phyloP scores from a whole-genome alignment of 2,113 vertebrate genomes.

The Platysteira castanea region DNA sequence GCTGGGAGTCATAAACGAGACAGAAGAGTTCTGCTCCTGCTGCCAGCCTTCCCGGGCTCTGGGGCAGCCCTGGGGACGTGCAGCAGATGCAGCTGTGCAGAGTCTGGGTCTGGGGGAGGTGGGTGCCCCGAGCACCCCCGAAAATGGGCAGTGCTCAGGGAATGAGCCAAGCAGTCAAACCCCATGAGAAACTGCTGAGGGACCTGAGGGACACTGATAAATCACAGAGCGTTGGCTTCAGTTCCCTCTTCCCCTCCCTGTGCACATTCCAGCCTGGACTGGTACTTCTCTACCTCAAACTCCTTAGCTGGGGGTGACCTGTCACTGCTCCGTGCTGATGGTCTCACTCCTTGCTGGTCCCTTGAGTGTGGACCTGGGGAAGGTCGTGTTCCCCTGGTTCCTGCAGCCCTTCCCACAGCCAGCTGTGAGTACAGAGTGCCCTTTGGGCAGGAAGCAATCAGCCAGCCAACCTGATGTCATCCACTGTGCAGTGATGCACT shows the following conservation, averaged over 20 bases:
- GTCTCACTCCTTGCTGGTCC: not conserved
- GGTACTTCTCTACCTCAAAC: not conserved
- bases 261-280: not conserved
- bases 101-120: not conserved
- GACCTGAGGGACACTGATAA: not conserved
- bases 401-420: not conserved
- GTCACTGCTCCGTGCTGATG: not conserved
- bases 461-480: not conserved
- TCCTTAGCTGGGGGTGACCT: not conserved
- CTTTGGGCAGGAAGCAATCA: slow-evolving; percentile 14
- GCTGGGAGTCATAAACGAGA: not conserved
- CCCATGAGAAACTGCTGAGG: not conserved
- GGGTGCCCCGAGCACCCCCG: not conserved
- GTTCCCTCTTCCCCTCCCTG: not conserved
- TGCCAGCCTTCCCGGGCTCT: not conserved
- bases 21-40: not conserved
- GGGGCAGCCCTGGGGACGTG: not conserved
- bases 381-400: not conserved
- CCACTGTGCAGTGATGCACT: not conserved
- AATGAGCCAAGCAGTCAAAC: not conserved
- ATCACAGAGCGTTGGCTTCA: not conserved
- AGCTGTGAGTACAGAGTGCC: not conserved
- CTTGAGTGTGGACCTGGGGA: not conserved
- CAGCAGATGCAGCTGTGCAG: not conserved
- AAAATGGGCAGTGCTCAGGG: not conserved